Evolutionary conservation across 1,140 invertebrate genomes (phyloP), one percentile per base, ranked within the genome.

Genomic region (Neelides sp.): DNA sequence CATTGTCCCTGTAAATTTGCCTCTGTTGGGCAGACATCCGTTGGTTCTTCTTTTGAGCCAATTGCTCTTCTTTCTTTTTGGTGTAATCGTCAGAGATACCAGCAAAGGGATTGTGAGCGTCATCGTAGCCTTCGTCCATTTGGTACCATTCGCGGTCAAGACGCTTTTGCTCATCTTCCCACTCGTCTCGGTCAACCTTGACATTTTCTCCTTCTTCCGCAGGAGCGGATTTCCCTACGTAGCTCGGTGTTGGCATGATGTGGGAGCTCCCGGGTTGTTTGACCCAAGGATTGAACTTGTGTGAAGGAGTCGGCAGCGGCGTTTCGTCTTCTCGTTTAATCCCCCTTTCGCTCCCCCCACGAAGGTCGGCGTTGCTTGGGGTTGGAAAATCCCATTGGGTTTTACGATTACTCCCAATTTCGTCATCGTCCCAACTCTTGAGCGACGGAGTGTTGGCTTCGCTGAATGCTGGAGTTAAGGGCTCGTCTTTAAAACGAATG

Each of bases 61-160:
- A 66, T 58, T 94, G 85, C 64, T 87, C 82, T 67, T 95, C 91
- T 62, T 93, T 93, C 59, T 86, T 86, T 30, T 79, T 77, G 1
- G 86, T 82, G 64, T 96, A 96, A 32, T 94, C 89, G 20, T 86
- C 79, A 52, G 87, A 89, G 3, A 93, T 79, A 46, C 82, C 80
- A 4, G 80, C 75, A 69, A 98, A 98, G 0, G 92, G 90, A 69
- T 91, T 92, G 36, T 86, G 80, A 61, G 90, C 84, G 54, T 93
- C 88, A 61, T 96, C 90, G 64, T 91, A 87, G 62, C 84, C 91
- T 70, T 89, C 87, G 63, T 92, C 91, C 67, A 96, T 79, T 43
- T 80, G 82, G 65, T 98, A 98, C 94, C 95, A 98, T 63, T 95
- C 91, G 43, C 94, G 70, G 64, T 98, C 95, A 3, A 98, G 63